These are phyloP conservation scores for Dryobates pubescens DNA, from an alignment of 2,797 vertebrate genomes.

Conservation along the genomic window DNA sequence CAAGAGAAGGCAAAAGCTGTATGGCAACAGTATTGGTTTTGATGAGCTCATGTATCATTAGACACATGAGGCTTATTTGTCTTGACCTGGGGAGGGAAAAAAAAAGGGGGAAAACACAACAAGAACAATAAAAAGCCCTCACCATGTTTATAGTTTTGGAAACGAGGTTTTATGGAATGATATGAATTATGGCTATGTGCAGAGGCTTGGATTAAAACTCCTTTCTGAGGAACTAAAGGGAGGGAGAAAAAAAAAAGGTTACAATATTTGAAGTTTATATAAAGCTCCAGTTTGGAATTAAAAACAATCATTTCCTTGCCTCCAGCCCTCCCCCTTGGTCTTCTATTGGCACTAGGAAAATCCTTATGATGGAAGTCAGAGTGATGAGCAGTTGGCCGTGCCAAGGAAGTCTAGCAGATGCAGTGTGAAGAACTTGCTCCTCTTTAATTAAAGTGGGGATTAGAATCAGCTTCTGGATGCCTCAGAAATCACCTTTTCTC, in stretches of 20 bases:
- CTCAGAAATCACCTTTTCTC: conserved; percentile 10
- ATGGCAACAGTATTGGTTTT: neutral
- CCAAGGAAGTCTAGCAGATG: conserved; percentile 35
- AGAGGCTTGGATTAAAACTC: conserved; percentile 16
- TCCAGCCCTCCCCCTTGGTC: neutral
- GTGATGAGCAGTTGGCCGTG: neutral
- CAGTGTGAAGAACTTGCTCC: conserved; percentile 40
- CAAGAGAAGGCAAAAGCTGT: neutral
- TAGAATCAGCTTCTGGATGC: conserved; percentile 19
- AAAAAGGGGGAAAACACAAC: neutral
- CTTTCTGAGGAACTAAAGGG: conserved; percentile 2
- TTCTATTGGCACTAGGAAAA: conserved; percentile 35
- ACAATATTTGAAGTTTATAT: conserved; percentile 32
- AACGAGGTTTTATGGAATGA: conserved; percentile 45
- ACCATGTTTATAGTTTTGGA: conserved; percentile 28
- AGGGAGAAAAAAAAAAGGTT: neutral
- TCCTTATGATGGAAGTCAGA: neutral
- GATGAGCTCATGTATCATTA: neutral
- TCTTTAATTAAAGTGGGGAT: conserved; percentile 52
- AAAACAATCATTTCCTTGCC: conserved; percentile 10
- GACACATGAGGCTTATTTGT: neutral
- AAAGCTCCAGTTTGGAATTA: conserved; percentile 33
- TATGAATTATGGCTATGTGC: conserved; percentile 50
- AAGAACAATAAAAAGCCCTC: neutral
- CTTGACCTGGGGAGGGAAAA: neutral